Evolutionary conservation across 2,888 invertebrate genomes (phyloP), one percentile per base, ranked within the genome.

Genomic region (Acanthopleura granulata): DNA sequence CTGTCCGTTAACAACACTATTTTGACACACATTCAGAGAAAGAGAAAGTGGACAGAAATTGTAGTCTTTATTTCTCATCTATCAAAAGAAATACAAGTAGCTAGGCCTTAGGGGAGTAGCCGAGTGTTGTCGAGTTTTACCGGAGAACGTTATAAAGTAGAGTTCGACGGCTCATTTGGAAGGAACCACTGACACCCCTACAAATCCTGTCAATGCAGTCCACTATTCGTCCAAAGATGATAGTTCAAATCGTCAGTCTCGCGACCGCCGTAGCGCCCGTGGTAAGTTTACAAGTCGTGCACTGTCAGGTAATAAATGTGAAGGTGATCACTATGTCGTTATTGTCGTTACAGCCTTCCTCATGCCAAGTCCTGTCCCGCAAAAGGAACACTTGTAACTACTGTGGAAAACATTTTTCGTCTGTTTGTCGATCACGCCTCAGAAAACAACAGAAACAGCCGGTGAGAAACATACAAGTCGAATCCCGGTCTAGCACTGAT

Each of bases 291-390:
- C 27, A 69, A n/a, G 14, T 40, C 40, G n/a, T 29, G 18, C 4
- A 29, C 16, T 22, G 22, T 66, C 69, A n/a, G 9, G 15, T 27
- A 25, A 16, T 18, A 72, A n/a, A n/a, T 1, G 0, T 25, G 15
- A n/a, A 14, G 49, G 40, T 29, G n/a, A 30, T 18, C 49, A n/a
- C 22, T 22, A 22, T 73, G 73, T 62, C 22, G 49, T 30, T 61
- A 30, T 11, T 73, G 73, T 25, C 62, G 73, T 18, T 49, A 51
- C 25, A 12, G 29, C 4, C 49, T 40, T 15, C 73, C 57, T 16
- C 73, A 62, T 49, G 49, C 18, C n/a, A 73, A 61, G 14, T n/a
- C 61, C 61, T 73, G 73, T 40, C 73, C 73, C 30, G 73, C 73
- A 14, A 73, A 73, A 22, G 73, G 73, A n/a, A 73, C 15, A 30